Percentiles rank a stretch among this genome's conserved stretches.
Conservation (phyloP, 2,888 invertebrate genomes). For the Zonitis immaculata region DNA sequence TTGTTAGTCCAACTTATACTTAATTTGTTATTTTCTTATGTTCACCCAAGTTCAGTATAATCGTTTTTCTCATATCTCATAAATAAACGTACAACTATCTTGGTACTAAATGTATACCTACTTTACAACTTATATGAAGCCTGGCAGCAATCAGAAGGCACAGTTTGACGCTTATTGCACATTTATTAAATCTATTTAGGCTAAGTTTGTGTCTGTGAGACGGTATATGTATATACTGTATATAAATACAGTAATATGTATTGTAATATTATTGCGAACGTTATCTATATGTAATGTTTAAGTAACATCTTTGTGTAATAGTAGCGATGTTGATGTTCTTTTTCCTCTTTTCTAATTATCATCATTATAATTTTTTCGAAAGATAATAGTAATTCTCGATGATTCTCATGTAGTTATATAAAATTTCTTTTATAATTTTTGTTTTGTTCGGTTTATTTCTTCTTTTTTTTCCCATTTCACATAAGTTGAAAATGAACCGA, state of each 20-base stretch:
- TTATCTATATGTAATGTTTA: not conserved
- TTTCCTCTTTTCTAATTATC: not conserved
- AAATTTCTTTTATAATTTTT: not conserved
- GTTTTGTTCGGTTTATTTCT: too few relatives aligned
- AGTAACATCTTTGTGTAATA: not conserved
- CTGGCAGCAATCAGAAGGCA: slow-evolving; percentile 1
- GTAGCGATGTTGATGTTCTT: too few relatives aligned
- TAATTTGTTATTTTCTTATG: too few relatives aligned
- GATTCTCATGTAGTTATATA: not conserved
- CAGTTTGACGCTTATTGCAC: slow-evolving; percentile 7
- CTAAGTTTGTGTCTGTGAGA: not conserved
- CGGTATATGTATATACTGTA: too few relatives aligned
- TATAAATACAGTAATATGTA: too few relatives aligned
- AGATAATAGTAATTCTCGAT: not conserved
- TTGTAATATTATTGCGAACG: not conserved
- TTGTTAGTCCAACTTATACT: too few relatives aligned
- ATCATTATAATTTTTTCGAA: not conserved
- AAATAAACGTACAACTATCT: not conserved
- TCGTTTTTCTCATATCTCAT: slow-evolving; percentile 1
- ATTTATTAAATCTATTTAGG: not conserved
- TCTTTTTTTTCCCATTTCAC: too few relatives aligned
- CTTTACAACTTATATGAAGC: not conserved
- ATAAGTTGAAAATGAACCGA: not conserved
- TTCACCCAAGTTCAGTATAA: not conserved
- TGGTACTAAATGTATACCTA: not conserved